These are phyloP conservation scores for Epinotia bilunana DNA, from an alignment of 2,888 invertebrate species.

Conservation along the genomic window DNA sequence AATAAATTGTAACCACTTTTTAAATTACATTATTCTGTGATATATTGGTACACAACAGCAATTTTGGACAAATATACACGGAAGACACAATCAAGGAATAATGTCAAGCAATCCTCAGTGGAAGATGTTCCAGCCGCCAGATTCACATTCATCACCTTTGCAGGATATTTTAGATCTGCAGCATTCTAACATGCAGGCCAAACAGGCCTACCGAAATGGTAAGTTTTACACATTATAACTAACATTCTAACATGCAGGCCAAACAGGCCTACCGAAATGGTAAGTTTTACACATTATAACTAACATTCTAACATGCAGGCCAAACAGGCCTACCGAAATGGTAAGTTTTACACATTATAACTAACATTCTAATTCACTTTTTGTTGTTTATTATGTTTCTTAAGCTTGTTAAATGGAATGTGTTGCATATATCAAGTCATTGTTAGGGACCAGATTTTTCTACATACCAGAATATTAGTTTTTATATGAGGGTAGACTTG, in stretches of 20 bases:
- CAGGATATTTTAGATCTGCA: conserved; percentile 92
- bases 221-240: conserved; percentile 54
- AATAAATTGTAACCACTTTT: conserved; percentile 66
- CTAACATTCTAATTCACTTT: background rate
- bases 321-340: conserved; percentile 83
- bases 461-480: background rate
- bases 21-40: conserved; percentile 78
- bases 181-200: conserved; percentile 81
- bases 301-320: conserved; percentile 79
- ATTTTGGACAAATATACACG: conserved; percentile 79
- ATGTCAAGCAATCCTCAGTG: conserved; percentile 95
- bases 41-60: conserved; percentile 74
- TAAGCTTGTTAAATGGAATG: background rate
- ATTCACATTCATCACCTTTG: conserved; percentile 92
- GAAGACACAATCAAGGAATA: conserved; percentile 69
- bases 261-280: conserved; percentile 84
- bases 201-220: conserved; percentile 84
- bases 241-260: conserved; percentile 79
- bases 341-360: conserved; percentile 62
- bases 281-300: conserved; percentile 56
- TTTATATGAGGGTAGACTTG: background rate
- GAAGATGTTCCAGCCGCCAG: conserved; percentile 96
- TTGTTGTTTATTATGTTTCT: background rate
- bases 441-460: background rate
- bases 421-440: background rate